phyloP scores from a whole-genome alignment of 2,797 vertebrate genomes.

The Epinephelus awoara region DNA sequence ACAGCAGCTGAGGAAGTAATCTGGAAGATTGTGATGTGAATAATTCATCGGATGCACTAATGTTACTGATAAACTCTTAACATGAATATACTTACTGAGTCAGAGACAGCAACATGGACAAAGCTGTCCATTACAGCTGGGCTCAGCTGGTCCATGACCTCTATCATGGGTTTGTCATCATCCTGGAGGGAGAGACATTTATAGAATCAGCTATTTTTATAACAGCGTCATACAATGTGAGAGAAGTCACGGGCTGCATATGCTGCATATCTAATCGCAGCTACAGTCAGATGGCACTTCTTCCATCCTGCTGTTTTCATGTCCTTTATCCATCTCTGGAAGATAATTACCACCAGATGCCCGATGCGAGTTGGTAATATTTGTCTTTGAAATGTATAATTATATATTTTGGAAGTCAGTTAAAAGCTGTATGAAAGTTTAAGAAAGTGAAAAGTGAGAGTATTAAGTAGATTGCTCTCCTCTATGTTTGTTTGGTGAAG shows the following conservation, averaged over 20 bases:
- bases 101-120: constrained; percentile 95
- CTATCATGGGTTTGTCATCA: constrained; percentile 98
- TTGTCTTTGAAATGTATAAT: not conserved
- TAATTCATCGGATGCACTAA: not conserved
- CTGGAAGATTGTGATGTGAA: constrained; percentile 1
- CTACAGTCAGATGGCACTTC: constrained; percentile 26
- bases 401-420: not conserved
- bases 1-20: not conserved
- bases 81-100: constrained; percentile 89
- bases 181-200: constrained; percentile 86
- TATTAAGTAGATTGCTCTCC: not conserved
- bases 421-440: not conserved
- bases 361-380: not conserved
- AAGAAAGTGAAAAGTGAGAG: constrained; percentile 7
- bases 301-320: constrained; percentile 11
- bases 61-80: not conserved
- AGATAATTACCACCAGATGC: not conserved
- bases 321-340: not conserved
- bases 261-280: constrained; percentile 40
- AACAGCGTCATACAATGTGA: constrained; percentile 53
- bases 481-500: not conserved
- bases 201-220: constrained; percentile 69
- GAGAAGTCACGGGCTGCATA: constrained; percentile 31
- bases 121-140: constrained; percentile 97
- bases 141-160: constrained; percentile 98